Percentiles rank a stretch among this genome's conserved stretches.
Conservation (phyloP, 37 sponge, comb jelly and placozoan species). For the Petrosia ficiformis region DNA sequence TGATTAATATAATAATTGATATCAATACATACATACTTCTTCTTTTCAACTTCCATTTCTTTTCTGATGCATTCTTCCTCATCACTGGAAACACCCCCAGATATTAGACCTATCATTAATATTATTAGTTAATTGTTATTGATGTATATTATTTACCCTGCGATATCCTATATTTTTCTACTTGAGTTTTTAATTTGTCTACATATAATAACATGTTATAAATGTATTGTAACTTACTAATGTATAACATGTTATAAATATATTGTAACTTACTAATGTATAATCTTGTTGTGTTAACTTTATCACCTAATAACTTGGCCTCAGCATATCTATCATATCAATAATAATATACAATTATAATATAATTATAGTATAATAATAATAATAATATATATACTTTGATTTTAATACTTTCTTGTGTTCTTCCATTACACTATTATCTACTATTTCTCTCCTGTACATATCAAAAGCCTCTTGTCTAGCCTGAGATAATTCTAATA, state of each 20-base stretch:
- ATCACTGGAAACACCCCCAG: too few relatives aligned
- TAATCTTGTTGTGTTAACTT: constrained; percentile 70
- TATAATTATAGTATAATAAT: too few relatives aligned
- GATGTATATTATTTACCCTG: constrained; percentile 47
- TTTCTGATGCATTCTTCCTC: not conserved
- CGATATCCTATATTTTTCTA: constrained; percentile 62
- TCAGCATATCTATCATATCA: constrained; percentile 66
- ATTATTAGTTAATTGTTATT: not conserved
- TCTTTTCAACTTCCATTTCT: constrained; percentile 7
- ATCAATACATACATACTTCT: not conserved
- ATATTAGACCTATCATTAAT: too few relatives aligned
- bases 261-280: constrained; percentile 79
- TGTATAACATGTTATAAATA: not conserved
- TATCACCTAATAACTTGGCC: constrained; percentile 90
- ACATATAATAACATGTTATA: not conserved
- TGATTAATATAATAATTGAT: not conserved
- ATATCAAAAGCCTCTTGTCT: constrained; percentile 96
- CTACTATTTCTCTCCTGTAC: constrained; percentile 74
- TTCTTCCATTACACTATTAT: constrained; percentile 61
- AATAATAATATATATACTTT: constrained; percentile 43
- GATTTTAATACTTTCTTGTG: constrained; percentile 80
- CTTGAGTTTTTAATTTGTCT: constrained; percentile 79
- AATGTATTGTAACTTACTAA: constrained; percentile 66
- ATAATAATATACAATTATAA: too few relatives aligned
- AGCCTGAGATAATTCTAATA: constrained; percentile 64